phyloP scores from a whole-genome alignment of 1,140 invertebrate genomes.

The Pantala flavescens region DNA sequence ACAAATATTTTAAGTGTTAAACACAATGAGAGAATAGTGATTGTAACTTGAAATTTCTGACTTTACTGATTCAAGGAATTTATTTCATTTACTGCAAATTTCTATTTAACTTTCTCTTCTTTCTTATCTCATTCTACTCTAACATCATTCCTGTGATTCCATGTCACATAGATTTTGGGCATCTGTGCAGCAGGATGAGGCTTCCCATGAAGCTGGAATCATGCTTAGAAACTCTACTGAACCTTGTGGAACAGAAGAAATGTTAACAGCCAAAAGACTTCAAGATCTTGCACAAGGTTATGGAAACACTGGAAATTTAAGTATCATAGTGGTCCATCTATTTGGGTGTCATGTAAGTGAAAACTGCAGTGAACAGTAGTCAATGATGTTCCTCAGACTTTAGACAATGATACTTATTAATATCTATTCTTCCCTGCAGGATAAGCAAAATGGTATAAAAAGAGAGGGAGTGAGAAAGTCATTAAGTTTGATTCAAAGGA shows the following conservation, averaged over 20 bases:
- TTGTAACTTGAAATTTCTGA: too few relatives aligned
- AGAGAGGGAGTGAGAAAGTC: neutral
- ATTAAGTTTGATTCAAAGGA: neutral
- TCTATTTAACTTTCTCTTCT: too few relatives aligned
- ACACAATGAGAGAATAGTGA: too few relatives aligned
- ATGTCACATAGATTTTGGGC: slow-evolving; percentile 42
- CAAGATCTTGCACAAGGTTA: slow-evolving; percentile 74
- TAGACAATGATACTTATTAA: too few relatives aligned
- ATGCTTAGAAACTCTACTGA: neutral
- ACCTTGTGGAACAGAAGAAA: slow-evolving; percentile 29
- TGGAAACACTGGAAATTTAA: slow-evolving; percentile 67
- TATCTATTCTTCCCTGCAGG: neutral
- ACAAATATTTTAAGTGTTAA: too few relatives aligned
- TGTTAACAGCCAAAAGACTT: slow-evolving; percentile 65
- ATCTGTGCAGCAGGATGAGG: slow-evolving; percentile 59
- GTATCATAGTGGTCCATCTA: slow-evolving; percentile 62
- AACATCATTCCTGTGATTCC: too few relatives aligned
- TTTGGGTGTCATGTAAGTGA: neutral
- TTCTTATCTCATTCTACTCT: too few relatives aligned
- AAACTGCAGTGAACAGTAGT: neutral
- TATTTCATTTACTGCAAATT: too few relatives aligned
- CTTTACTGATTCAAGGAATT: too few relatives aligned
- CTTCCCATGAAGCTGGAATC: slow-evolving; percentile 55
- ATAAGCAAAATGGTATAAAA: neutral
- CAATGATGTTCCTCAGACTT: too few relatives aligned